phyloP scores from a whole-genome alignment of 2,113 vertebrate species.

The Morone chrysops region DNA sequence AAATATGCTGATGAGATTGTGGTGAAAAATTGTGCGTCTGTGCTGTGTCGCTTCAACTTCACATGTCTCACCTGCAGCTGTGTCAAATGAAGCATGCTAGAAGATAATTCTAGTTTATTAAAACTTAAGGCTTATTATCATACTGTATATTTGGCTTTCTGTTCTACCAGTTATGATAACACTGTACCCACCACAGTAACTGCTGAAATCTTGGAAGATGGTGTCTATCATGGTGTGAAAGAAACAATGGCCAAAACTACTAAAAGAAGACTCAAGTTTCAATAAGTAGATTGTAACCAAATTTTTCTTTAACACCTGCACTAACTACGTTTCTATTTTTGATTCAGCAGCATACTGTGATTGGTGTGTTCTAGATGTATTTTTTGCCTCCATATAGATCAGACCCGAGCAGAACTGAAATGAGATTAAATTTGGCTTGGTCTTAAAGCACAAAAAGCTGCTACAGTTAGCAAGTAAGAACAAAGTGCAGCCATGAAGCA shows the following conservation, averaged over 20 bases:
- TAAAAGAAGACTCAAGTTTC: neutral
- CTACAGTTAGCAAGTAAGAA: constrained; percentile 32
- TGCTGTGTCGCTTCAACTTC: constrained; percentile 6
- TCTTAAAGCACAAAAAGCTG: constrained; percentile 28
- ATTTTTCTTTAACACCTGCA: neutral
- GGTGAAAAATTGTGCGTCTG: neutral
- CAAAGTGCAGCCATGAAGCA: constrained; percentile 30
- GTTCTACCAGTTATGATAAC: neutral
- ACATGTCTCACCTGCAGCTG: constrained; percentile 17
- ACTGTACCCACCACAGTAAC: neutral
- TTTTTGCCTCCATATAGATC: neutral
- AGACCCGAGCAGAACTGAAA: constrained; percentile 10
- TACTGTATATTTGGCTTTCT: neutral
- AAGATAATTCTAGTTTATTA: constrained; percentile 14
- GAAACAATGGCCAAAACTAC: neutral
- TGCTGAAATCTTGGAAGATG: constrained; percentile 1
- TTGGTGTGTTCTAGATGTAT: neutral
- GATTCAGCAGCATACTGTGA: neutral
- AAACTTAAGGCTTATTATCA: neutral
- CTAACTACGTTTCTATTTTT: neutral
- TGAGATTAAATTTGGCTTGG: constrained; percentile 15
- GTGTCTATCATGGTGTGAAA: neutral
- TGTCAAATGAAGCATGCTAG: constrained; percentile 19
- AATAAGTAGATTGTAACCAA: too few relatives aligned
- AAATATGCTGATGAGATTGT: neutral